Conservation (phyloP, 2,113 vertebrate species). For the Anoplopoma fimbria region DNA sequence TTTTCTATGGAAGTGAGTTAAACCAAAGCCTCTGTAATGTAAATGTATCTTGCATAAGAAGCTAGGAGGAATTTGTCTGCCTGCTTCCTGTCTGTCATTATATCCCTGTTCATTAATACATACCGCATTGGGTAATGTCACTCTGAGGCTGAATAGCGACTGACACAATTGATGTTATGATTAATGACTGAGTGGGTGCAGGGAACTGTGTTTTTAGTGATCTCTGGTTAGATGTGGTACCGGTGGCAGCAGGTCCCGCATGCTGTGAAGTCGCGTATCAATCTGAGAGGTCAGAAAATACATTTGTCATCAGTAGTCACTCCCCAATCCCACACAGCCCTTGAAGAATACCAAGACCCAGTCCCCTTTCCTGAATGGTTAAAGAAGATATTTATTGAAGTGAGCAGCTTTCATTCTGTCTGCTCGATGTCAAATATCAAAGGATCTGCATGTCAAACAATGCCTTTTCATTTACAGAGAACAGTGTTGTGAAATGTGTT, state of each 20-base stretch:
- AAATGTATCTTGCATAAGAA: constrained; percentile 62
- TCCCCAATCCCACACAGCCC: constrained; percentile 31
- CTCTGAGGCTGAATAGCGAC: constrained; percentile 45
- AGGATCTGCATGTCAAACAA: constrained; percentile 47
- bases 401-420: constrained; percentile 49
- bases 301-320: constrained; percentile 62
- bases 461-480: constrained; percentile 36
- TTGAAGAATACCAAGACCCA: constrained; percentile 41
- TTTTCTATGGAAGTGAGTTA: constrained; percentile 18
- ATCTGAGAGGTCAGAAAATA: constrained; percentile 68
- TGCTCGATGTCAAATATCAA: constrained; percentile 45
- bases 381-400: constrained; percentile 49
- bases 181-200: constrained; percentile 68
- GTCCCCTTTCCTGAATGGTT: constrained; percentile 5
- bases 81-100: constrained; percentile 55
- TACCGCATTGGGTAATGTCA: constrained; percentile 66
- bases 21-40: constrained; percentile 46
- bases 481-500: background rate
- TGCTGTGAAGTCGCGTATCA: constrained; percentile 60
- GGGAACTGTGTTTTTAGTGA: constrained; percentile 73
- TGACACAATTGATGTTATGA: constrained; percentile 74
- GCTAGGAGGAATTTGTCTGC: constrained; percentile 55
- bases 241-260: constrained; percentile 59
- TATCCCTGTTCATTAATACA: constrained; percentile 68
- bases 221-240: constrained; percentile 65